phyloP scores from a whole-genome alignment of 2,797 vertebrate species.

The Graptemys geographica region DNA sequence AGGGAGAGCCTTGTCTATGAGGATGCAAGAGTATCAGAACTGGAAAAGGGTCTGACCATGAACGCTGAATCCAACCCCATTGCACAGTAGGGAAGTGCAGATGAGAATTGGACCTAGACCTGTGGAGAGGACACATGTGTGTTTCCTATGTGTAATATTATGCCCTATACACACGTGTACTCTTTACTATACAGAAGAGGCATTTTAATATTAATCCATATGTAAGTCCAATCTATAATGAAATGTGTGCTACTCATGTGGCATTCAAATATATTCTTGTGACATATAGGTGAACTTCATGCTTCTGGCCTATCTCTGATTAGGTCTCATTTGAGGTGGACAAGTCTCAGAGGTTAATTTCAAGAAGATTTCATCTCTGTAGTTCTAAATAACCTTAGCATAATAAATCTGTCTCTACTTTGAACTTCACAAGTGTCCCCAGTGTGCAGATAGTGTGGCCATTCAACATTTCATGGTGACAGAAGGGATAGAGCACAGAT shows the following conservation, averaged over 20 bases:
- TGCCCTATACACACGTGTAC: background rate
- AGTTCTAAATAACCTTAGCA: background rate
- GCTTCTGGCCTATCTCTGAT: background rate
- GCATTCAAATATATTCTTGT: background rate
- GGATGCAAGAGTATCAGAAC: background rate
- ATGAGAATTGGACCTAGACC: no score
- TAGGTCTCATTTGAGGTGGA: background rate
- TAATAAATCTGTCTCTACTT: background rate
- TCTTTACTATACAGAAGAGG: background rate
- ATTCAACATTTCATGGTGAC: background rate
- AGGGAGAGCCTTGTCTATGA: background rate
- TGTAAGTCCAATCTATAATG: background rate
- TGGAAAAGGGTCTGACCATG: background rate
- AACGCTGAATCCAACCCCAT: no score
- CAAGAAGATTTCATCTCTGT: background rate
- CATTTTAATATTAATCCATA: background rate
- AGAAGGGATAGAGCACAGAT: background rate
- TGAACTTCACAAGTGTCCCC: background rate
- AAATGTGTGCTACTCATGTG: background rate
- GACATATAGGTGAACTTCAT: background rate
- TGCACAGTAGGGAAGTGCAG: no score
- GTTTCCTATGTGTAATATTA: no score
- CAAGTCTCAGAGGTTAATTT: background rate
- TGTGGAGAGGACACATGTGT: no score
- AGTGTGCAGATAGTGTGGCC: background rate